Percentiles rank a stretch among this genome's conserved stretches.
phyloP scores from a whole-genome alignment of 2,888 invertebrate genomes.

The Rotaria sp. region DNA sequence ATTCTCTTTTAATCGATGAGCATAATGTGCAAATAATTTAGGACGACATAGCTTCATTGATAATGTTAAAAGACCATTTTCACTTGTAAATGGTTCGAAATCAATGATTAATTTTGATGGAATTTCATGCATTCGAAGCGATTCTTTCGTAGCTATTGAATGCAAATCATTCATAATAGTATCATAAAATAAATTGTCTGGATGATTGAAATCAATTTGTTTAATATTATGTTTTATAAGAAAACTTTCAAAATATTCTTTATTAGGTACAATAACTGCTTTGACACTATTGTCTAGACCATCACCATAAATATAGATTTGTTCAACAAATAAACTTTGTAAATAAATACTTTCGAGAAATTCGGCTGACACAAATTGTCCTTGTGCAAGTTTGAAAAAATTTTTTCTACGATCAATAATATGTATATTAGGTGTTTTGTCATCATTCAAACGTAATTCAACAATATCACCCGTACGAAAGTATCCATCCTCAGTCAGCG shows the following conservation, averaged over 20 bases:
- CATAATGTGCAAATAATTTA: slow-evolving; percentile 42
- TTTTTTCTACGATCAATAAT: too few species aligned
- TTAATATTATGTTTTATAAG: too few species aligned
- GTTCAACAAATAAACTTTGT: too few species aligned
- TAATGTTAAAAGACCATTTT: background rate
- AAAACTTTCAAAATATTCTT: background rate
- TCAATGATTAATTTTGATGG: background rate
- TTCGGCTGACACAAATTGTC: too few species aligned
- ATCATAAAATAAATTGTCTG: background rate
- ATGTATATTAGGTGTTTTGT: too few species aligned
- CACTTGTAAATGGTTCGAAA: background rate
- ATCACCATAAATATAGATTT: too few species aligned
- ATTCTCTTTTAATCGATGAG: slow-evolving; percentile 41
- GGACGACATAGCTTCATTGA: background rate
- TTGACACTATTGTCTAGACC: background rate
- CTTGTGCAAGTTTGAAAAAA: too few species aligned
- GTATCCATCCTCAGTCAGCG: background rate
- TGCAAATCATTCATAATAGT: background rate
- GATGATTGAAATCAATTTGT: background rate
- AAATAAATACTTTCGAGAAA: too few species aligned
- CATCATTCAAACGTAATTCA: background rate
- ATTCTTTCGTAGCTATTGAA: background rate
- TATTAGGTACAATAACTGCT: background rate
- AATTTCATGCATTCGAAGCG: background rate
- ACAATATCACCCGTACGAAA: slow-evolving; percentile 7